These are phyloP conservation scores for Ia io DNA, from an alignment of 2,113 vertebrate genomes.

Conservation along the genomic window DNA sequence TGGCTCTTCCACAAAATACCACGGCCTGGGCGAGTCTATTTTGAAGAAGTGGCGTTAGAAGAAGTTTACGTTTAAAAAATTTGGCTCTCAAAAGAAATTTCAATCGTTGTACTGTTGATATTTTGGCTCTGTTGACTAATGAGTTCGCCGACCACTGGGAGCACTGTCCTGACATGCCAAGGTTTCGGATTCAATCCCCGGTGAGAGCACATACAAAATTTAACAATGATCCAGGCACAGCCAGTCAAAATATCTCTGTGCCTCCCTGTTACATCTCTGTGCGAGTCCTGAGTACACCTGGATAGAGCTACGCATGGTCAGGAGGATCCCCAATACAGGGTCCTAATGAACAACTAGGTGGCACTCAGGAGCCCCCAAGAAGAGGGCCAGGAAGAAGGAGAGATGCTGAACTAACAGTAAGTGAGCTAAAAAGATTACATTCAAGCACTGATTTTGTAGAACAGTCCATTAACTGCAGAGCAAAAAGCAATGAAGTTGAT, in stretches of 20 bases:
- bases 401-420: background rate
- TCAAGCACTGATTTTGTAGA: background rate
- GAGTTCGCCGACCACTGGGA: no score
- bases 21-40: no score
- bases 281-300: background rate
- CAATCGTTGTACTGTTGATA: no score
- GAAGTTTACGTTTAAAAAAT: no score
- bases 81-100: no score
- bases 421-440: background rate
- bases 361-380: background rate
- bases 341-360: background rate
- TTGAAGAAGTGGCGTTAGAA: no score
- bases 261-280: background rate
- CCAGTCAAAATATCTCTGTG: background rate
- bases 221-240: background rate
- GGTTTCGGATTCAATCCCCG: background rate
- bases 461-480: background rate
- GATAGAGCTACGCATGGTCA: background rate
- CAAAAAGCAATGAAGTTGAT: background rate
- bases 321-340: background rate
- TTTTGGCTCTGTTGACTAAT: no score
- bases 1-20: no score
- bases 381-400: background rate
- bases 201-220: background rate
- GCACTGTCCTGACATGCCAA: background rate